A percentile compares a stretch with the other conserved stretches of the same genome.
phyloP scores from a whole-genome alignment of 2,113 vertebrate species.

The Tenrec ecaudatus region DNA sequence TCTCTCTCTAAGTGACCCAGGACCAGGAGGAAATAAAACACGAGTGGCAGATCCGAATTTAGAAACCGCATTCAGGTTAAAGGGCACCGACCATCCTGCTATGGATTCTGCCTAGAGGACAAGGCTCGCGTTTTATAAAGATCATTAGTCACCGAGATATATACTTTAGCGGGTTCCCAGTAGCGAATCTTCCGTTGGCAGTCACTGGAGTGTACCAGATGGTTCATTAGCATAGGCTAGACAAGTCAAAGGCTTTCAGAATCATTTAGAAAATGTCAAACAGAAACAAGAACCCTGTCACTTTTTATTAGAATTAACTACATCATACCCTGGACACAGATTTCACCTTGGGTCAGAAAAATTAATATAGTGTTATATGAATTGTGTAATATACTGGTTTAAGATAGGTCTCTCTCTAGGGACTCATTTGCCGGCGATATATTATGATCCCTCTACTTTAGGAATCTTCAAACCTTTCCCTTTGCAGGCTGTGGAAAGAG shows the following conservation, averaged over 20 bases:
- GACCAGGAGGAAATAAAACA: conserved; percentile 28
- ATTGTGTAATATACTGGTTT: conserved; percentile 88
- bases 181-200: conserved; percentile 85
- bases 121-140: conserved; percentile 91
- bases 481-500: conserved; percentile 85
- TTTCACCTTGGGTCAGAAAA: conserved; percentile 96
- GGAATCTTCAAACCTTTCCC: conserved; percentile 87
- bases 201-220: conserved; percentile 92
- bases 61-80: conserved; percentile 88
- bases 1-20: conserved; percentile 41
- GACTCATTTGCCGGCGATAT: conserved; percentile 92
- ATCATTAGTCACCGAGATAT: conserved; percentile 95
- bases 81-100: conserved; percentile 84
- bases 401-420: conserved; percentile 90
- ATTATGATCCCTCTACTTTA: conserved; percentile 87
- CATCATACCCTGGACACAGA: conserved; percentile 89
- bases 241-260: conserved; percentile 90
- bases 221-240: conserved; percentile 92
- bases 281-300: conserved; percentile 93
- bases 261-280: conserved; percentile 91
- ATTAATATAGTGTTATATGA: conserved; percentile 96
- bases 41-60: conserved; percentile 64
- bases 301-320: conserved; percentile 94
- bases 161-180: conserved; percentile 89
- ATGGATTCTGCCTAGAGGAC: conserved; percentile 89